phyloP scores from a whole-genome alignment of 2,888 invertebrate genomes.

The Scaptomyza parva region DNA sequence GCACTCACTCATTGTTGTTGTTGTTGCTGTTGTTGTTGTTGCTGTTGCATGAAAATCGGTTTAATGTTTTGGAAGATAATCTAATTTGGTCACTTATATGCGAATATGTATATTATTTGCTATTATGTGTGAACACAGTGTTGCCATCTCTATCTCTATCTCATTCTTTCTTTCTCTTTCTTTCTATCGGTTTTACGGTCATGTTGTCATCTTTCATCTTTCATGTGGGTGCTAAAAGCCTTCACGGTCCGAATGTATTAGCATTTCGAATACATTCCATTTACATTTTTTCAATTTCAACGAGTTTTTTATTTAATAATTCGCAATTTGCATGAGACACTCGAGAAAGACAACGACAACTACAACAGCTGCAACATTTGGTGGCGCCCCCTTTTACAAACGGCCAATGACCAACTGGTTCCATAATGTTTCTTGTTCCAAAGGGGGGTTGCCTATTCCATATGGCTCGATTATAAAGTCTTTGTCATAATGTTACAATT shows the following conservation, averaged over 20 bases:
- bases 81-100: constrained; percentile 85
- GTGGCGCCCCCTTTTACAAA: constrained; percentile 14
- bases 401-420: constrained; percentile 26
- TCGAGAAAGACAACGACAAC: constrained; percentile 8
- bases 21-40: constrained; percentile 16
- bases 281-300: constrained; percentile 76
- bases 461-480: constrained; percentile 22
- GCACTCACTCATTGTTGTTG: constrained; percentile 23
- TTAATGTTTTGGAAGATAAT: constrained; percentile 84
- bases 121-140: constrained; percentile 67
- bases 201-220: constrained; percentile 31
- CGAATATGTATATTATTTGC: constrained; percentile 81
- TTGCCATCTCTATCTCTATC: constrained; percentile 5
- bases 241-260: constrained; percentile 56
- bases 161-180: neutral
- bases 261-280: constrained; percentile 75
- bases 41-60: constrained; percentile 75
- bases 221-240: constrained; percentile 40
- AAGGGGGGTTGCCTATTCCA: constrained; percentile 23
- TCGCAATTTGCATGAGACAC: constrained; percentile 70
- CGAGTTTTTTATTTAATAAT: constrained; percentile 67
- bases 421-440: too few species aligned
- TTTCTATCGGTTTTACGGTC: neutral
- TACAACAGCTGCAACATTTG: constrained; percentile 6
- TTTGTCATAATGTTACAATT: neutral